phyloP scores from a whole-genome alignment of 35 echinoderm and acorn worm genomes.

The Lytechinus variegatus region DNA sequence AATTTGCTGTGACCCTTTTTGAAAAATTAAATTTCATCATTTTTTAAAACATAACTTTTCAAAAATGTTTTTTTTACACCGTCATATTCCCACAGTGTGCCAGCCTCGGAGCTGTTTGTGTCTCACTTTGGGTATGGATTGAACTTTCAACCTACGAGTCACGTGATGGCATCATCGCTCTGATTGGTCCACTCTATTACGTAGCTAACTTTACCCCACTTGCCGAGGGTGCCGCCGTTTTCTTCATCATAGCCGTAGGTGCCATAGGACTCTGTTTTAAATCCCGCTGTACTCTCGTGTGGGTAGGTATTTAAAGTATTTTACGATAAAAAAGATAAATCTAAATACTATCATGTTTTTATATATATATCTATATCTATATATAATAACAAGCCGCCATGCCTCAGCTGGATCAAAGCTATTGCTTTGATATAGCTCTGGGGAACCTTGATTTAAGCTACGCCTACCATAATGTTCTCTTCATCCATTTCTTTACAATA shows the following conservation, averaged over 20 bases:
- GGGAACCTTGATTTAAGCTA: no score
- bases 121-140: constrained; percentile 51
- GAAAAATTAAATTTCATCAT: no score
- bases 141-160: constrained; percentile 27
- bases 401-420: no score
- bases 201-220: constrained; percentile 55
- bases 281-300: constrained; percentile 43
- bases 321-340: no score
- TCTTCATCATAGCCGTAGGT: constrained; percentile 37
- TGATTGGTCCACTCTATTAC: constrained; percentile 53
- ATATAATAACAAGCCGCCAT: no score
- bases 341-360: no score
- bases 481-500: no score
- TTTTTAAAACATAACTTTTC: no score
- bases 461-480: no score
- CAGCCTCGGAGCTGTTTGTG: constrained; percentile 9
- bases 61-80: neutral
- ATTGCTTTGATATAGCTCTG: no score
- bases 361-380: no score
- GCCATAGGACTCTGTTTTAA: constrained; percentile 40
- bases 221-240: constrained; percentile 20
- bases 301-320: constrained; percentile 10
- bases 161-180: constrained; percentile 44
- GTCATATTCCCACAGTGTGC: neutral
- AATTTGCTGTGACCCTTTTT: no score